Conservation (phyloP, 2,888 invertebrate species). For the Drosophila mayaguana region DNA sequence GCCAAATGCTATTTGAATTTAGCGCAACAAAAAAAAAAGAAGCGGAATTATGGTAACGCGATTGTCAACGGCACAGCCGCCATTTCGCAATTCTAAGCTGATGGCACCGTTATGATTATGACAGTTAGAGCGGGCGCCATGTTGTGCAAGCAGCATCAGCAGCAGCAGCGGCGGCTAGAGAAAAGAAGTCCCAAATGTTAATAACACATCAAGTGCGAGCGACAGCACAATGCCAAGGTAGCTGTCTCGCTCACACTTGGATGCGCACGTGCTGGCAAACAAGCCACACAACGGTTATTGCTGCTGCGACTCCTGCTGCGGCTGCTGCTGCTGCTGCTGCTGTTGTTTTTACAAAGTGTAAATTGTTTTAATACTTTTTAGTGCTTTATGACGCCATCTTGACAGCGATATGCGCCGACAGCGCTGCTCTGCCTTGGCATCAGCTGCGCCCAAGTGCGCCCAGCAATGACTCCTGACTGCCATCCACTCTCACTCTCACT, state of each 20-base stretch:
- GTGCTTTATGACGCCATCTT: slow-evolving; percentile 78
- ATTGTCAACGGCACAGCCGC: slow-evolving; percentile 70
- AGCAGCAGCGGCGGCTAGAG: neutral
- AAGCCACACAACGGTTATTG: slow-evolving; percentile 65
- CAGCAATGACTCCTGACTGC: slow-evolving; percentile 34
- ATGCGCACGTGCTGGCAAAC: slow-evolving; percentile 64
- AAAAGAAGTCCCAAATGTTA: slow-evolving; percentile 41
- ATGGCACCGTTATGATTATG: slow-evolving; percentile 70
- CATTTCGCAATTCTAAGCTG: slow-evolving; percentile 36
- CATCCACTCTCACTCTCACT: slow-evolving; percentile 19
- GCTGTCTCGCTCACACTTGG: slow-evolving; percentile 12
- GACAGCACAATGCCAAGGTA: slow-evolving; percentile 5
- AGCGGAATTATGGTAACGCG: slow-evolving; percentile 70
- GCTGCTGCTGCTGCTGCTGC: slow-evolving; percentile 35
- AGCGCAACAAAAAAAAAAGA: slow-evolving; percentile 50
- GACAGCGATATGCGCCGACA: slow-evolving; percentile 37
- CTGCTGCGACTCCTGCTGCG: neutral
- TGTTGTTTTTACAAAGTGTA: slow-evolving; percentile 80
- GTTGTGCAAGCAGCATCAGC: slow-evolving; percentile 36
- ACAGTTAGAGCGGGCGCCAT: slow-evolving; percentile 54
- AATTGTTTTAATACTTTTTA: slow-evolving; percentile 84
- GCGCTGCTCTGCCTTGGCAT: slow-evolving; percentile 44
- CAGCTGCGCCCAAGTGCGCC: slow-evolving; percentile 70
- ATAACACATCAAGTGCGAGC: slow-evolving; percentile 51
- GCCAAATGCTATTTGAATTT: slow-evolving; percentile 75